A percentile compares a stretch with the other conserved stretches of the same genome.
phyloP scores from a whole-genome alignment of 1,140 invertebrate genomes.

The Pseudomyrmex cubaensis region DNA sequence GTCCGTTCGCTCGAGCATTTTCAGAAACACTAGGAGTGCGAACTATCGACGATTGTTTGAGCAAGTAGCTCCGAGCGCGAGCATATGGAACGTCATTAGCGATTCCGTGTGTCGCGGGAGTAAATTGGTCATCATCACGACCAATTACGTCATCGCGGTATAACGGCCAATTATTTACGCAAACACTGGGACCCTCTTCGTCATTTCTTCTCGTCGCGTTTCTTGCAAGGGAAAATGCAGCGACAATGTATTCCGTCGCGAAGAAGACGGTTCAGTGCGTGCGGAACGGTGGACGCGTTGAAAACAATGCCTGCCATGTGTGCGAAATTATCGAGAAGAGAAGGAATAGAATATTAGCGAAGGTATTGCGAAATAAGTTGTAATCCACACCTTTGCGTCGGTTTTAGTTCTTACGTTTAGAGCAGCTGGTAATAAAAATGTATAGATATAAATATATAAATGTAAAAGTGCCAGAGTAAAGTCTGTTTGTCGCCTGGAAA shows the following conservation, averaged over 20 bases:
- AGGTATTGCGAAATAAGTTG: too few species aligned
- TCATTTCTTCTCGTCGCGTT: neutral
- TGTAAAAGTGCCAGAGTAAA: too few species aligned
- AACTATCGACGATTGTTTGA: neutral
- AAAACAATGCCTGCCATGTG: neutral
- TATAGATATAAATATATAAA: neutral
- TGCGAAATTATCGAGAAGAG: neutral
- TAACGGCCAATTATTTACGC: neutral
- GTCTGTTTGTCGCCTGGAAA: neutral
- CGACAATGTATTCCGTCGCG: neutral
- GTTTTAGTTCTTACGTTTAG: too few species aligned
- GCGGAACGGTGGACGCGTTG: neutral
- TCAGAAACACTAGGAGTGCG: slow-evolving; percentile 17
- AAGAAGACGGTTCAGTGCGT: neutral
- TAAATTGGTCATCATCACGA: neutral
- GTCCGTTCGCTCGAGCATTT: slow-evolving; percentile 23
- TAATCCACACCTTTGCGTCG: too few species aligned
- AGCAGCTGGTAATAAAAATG: too few species aligned
- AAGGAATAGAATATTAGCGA: too few species aligned
- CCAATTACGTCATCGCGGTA: slow-evolving; percentile 20
- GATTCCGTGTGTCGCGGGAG: slow-evolving; percentile 32
- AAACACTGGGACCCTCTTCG: neutral
- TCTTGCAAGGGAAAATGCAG: neutral
- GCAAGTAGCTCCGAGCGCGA: neutral
- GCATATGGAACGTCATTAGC: slow-evolving; percentile 18